Evolutionary conservation across 1,140 invertebrate species (phyloP).

Genomic region (Druon quercuslanigerum): DNA sequence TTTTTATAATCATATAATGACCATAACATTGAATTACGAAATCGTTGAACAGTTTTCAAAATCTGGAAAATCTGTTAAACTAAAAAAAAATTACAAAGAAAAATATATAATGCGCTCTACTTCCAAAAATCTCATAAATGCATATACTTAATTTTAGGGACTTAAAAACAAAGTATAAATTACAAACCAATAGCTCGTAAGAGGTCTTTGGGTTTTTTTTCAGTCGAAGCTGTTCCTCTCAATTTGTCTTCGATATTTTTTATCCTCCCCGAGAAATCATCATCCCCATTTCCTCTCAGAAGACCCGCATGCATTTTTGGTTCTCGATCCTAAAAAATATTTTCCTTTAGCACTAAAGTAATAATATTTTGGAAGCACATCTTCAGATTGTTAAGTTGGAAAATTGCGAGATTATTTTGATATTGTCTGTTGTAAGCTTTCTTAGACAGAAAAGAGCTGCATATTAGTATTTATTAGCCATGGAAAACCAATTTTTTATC

Average conservation of each 20-base stretch:
- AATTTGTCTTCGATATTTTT: slow-evolving; percentile 83
- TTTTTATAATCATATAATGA: too few species aligned
- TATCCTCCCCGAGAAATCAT: slow-evolving; percentile 84
- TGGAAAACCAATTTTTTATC: too few species aligned
- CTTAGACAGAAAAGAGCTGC: too few species aligned
- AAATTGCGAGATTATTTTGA: not conserved
- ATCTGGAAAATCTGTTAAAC: too few species aligned
- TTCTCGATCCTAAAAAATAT: slow-evolving; percentile 80
- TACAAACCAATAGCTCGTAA: slow-evolving; percentile 85
- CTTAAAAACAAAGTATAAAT: not conserved
- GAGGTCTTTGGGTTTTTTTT: slow-evolving; percentile 91
- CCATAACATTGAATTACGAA: too few species aligned
- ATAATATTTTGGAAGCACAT: slow-evolving; percentile 6
- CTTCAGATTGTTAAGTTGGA: not conserved
- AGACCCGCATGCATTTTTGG: slow-evolving; percentile 78
- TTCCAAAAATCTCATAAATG: too few species aligned
- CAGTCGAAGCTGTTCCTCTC: slow-evolving; percentile 76
- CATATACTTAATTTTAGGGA: not conserved
- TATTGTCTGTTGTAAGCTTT: too few species aligned
- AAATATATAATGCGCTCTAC: too few species aligned
- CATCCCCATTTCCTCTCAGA: slow-evolving; percentile 77
- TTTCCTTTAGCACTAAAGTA: slow-evolving; percentile 33
- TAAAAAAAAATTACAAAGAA: too few species aligned
- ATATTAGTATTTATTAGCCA: too few species aligned
- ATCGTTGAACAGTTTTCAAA: too few species aligned